phyloP scores from a whole-genome alignment of 2,113 vertebrate genomes.

The Toxotes jaculatrix region DNA sequence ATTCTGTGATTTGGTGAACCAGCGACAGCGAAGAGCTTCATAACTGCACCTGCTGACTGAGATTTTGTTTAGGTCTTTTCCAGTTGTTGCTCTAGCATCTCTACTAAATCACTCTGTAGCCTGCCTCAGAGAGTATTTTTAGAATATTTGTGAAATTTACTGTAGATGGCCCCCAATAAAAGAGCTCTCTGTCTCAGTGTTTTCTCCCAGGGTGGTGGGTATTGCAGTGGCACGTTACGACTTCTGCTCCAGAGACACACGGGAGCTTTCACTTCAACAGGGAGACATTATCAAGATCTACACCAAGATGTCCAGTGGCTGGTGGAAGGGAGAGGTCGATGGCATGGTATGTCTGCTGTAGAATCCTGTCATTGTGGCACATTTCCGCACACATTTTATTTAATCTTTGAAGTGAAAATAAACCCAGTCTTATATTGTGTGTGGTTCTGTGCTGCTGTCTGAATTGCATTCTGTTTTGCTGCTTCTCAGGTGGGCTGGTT shows the following conservation, averaged over 20 bases:
- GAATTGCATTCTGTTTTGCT: neutral
- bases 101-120: neutral
- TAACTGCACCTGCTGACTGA: neutral
- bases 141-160: neutral
- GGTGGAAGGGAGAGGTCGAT: slow-evolving; percentile 94
- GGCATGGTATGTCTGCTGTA: slow-evolving; percentile 78
- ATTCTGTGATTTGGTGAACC: neutral
- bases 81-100: neutral
- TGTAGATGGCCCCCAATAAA: neutral
- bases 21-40: neutral
- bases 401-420: neutral
- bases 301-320: slow-evolving; percentile 92
- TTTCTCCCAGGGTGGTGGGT: slow-evolving; percentile 90
- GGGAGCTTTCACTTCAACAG: slow-evolving; percentile 90
- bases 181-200: slow-evolving; percentile 80
- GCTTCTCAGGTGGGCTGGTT: slow-evolving; percentile 93
- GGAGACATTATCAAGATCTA: slow-evolving; percentile 94
- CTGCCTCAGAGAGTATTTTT: neutral
- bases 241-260: slow-evolving; percentile 92
- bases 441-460: neutral
- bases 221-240: slow-evolving; percentile 93
- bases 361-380: neutral
- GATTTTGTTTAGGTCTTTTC: neutral
- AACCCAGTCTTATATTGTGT: neutral
- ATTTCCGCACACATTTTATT: neutral